Evolutionary conservation across 1,140 invertebrate genomes (phyloP).

Genomic region (Xylocopa sonorina): DNA sequence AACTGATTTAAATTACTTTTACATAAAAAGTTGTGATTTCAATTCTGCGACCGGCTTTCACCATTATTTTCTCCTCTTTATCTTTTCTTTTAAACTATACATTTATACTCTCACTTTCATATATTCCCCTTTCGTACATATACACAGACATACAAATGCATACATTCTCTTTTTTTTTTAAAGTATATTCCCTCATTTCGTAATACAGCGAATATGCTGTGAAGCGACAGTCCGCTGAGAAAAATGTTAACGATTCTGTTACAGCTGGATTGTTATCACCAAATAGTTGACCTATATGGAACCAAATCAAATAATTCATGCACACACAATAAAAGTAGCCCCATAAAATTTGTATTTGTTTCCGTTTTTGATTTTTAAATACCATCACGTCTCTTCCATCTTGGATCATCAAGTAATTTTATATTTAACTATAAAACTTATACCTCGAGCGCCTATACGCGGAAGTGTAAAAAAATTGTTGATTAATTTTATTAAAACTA

Average conservation of each 20-base stretch:
- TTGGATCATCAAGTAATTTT: background rate
- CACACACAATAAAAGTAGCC: background rate
- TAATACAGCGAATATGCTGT: slow-evolving; percentile 24
- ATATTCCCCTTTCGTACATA: slow-evolving; percentile 33
- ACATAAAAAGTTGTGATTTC: slow-evolving; percentile 67
- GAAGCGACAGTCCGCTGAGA: slow-evolving; percentile 38
- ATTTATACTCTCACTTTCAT: slow-evolving; percentile 37
- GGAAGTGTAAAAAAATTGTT: background rate
- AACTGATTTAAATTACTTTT: slow-evolving; percentile 47
- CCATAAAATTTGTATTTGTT: background rate
- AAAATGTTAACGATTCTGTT: slow-evolving; percentile 41
- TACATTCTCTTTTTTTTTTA: slow-evolving; percentile 12
- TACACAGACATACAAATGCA: slow-evolving; percentile 21
- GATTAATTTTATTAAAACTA: background rate
- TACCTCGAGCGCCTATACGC: background rate
- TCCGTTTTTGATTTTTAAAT: background rate
- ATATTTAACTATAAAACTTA: background rate
- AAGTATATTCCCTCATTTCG: background rate
- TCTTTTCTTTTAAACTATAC: background rate
- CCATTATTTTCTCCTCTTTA: slow-evolving; percentile 13
- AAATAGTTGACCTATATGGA: background rate
- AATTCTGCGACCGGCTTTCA: slow-evolving; percentile 51
- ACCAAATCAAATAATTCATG: background rate
- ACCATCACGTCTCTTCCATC: too few relatives aligned
- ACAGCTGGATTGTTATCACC: background rate